Base-by-base conservation (phyloP, 2,113 vertebrate genomes). In the Rhinolophus sinicus region DNA sequence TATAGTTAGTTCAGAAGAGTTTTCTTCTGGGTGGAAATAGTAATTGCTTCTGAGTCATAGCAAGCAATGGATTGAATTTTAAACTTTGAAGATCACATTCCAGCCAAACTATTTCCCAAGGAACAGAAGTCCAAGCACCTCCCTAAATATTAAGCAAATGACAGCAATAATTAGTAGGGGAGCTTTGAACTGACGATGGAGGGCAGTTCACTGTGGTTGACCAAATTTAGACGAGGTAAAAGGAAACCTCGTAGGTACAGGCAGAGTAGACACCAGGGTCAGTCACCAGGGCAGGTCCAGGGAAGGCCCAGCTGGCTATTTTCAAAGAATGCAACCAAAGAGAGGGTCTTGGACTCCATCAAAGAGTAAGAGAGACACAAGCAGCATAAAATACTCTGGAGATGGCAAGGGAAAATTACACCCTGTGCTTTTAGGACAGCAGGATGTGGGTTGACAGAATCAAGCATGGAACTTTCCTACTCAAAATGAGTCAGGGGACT, bases 141-240 rank as follows among this genome's bases (percentile, higher is more conserved):
- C 30, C 58, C 70, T 97, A 94, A 69, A 88, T 81, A 90, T 64
- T 92, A 93, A 92, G 54, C n/a, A 73, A 96, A 91, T 88, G 89
- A 84, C 44, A 65, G 44, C 86, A 93, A 40, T 58, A 60, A 50
- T 75, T 88, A 94, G 60, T 72, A 77, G 52, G 5, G 21, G 54
- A 15, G n/a, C 88, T 96, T 76, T 90, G 93, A 96, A 96, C 22
- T 67, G 81, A 90, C 1, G 11, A 50, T 58, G 58, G 84, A 72
- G 30, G 56, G 38, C 13, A 24, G 65, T 35, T 75, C 54, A 75
- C 24, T 85, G 80, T 77, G 72, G 87, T 58, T 93, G 89, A 70
- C 82, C 38, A 72, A 70, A 89, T 69, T 70, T 82, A 28, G 52
- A 70, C n/a, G 81, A 22, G 67, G 52, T 81, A 88, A 97, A 92